Percentiles rank a stretch among this genome's conserved stretches.
phyloP scores from a whole-genome alignment of 2,888 invertebrate genomes.

The Trachelus tabidus region DNA sequence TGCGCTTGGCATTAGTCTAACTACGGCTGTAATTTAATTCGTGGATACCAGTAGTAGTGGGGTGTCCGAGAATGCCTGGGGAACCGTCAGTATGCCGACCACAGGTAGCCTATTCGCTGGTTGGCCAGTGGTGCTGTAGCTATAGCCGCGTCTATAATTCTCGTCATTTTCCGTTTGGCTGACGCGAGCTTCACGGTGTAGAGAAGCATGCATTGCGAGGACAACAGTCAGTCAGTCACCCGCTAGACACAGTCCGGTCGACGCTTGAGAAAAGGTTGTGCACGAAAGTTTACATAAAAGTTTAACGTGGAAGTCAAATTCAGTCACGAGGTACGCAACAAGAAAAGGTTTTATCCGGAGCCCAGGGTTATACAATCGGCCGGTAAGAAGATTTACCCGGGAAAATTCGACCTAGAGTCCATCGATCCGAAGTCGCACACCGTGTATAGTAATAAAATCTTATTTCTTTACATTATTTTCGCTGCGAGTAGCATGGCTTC shows the following conservation, averaged over 20 bases:
- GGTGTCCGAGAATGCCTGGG: constrained; percentile 14
- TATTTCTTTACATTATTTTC: background rate
- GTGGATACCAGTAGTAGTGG: background rate
- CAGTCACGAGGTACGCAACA: background rate
- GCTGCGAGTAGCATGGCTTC: background rate
- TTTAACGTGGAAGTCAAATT: background rate
- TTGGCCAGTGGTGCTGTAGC: constrained; percentile 2
- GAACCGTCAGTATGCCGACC: constrained; percentile 30
- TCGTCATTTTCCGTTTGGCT: background rate
- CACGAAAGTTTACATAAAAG: background rate
- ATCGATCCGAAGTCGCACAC: background rate
- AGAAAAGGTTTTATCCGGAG: background rate
- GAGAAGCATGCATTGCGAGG: background rate
- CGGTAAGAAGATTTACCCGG: background rate
- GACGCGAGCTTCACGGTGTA: background rate
- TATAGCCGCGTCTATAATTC: background rate
- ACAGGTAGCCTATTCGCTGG: constrained; percentile 25
- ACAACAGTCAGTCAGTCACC: background rate
- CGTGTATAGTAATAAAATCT: background rate
- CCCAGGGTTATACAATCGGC: background rate
- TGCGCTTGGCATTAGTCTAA: background rate
- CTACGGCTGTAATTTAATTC: background rate
- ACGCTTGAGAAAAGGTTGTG: background rate
- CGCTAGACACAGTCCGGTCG: background rate
- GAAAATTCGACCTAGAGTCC: background rate